A percentile compares a stretch with the other conserved stretches of the same genome.
Conservation (phyloP, 1,140 invertebrate species). For the Akabosia matsudoensis region DNA sequence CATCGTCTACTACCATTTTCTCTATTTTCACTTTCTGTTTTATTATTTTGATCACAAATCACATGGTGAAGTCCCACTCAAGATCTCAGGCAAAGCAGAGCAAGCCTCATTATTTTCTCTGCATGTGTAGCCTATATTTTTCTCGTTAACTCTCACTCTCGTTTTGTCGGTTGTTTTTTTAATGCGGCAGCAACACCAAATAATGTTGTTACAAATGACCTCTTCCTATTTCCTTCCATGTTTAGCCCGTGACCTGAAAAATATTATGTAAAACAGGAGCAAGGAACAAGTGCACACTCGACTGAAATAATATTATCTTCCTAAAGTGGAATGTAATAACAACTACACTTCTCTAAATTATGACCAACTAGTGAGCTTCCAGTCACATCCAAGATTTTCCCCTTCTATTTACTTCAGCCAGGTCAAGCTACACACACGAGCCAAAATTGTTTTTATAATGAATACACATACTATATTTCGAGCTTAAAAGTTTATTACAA, state of each 20-base stretch:
- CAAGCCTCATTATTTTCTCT: neutral
- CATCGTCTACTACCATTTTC: neutral
- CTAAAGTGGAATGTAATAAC: neutral
- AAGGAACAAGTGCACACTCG: neutral
- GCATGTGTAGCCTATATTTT: neutral
- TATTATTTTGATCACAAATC: neutral
- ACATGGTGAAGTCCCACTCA: neutral
- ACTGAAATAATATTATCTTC: neutral
- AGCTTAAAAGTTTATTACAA: no score
- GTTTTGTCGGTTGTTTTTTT: neutral
- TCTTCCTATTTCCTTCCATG: neutral
- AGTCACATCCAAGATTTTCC: neutral
- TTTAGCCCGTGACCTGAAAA: neutral
- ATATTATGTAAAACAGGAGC: neutral
- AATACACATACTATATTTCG: no score
- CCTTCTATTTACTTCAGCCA: neutral
- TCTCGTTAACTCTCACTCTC: neutral
- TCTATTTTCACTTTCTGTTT: no score
- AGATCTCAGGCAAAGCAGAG: neutral
- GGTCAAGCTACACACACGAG: neutral
- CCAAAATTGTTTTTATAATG: neutral
- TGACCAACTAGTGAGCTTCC: neutral
- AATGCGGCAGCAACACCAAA: neutral
- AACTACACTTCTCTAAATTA: neutral
- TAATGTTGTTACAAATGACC: neutral